Evolutionary conservation across 2,113 vertebrate species (phyloP).

Genomic region (Sturnira hondurensis): DNA sequence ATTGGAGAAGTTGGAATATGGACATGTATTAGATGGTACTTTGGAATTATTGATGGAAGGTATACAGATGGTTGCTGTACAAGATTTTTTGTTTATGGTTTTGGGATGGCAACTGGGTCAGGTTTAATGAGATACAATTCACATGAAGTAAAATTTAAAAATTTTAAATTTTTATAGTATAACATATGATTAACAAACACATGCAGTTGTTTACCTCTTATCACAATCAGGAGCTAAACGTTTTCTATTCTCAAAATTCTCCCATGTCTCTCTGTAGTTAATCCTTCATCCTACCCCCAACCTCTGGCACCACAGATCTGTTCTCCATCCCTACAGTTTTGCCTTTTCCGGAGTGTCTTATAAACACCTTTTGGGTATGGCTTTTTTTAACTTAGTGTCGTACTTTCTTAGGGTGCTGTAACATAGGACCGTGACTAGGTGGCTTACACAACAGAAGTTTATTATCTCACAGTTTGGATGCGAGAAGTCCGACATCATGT

Average conservation of each 20-base stretch:
- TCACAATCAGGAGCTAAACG: not conserved
- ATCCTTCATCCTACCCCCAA: not conserved
- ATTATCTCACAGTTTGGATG: not conserved
- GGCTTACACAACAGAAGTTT: not conserved
- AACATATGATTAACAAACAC: not conserved
- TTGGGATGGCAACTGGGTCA: not conserved
- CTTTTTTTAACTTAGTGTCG: not conserved
- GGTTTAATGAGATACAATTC: not conserved
- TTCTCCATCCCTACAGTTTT: not conserved
- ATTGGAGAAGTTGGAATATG: not conserved
- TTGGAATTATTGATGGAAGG: not conserved
- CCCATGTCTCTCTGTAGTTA: not conserved
- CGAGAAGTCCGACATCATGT: not conserved
- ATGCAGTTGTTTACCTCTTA: not conserved
- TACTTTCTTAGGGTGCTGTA: not conserved
- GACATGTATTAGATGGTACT: not conserved
- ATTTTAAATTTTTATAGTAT: not conserved
- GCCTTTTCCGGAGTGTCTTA: not conserved
- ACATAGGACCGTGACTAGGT: not conserved
- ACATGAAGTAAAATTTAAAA: not conserved
- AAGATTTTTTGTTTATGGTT: not conserved
- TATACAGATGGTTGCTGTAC: not conserved
- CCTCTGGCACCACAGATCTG: not conserved
- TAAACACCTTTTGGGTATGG: not conserved
- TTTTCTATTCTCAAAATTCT: not conserved